Evolutionary conservation across 2,888 invertebrate genomes (phyloP), one percentile per base, ranked within the genome.

Genomic region (Mactromeris polynyma): DNA sequence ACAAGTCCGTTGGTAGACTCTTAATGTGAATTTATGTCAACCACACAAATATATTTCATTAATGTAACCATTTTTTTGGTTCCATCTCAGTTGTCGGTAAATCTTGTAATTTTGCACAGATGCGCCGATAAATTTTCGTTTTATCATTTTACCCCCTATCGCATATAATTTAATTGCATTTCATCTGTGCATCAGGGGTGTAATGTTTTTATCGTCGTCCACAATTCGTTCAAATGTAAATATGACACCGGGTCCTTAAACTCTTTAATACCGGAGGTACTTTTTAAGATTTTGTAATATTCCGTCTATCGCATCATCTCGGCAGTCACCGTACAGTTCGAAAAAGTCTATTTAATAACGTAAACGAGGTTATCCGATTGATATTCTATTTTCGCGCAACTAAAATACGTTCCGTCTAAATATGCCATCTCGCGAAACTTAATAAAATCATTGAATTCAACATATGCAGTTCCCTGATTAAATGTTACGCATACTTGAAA

Each of bases 11-110:
- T 83, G 31, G 69, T 26, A 42, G 38, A 26, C 42, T 31, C 19
- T 36, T 33, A 69, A 73, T 19, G n/a, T 40, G 42, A 40, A 83
- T 83, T 83, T 73, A 69, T 19, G 33, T 40, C 31, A 31, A 69
- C 69, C 69, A 9, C 69, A 69, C 31, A 69, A 69, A 69, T 69
- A 69, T 3, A 14, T 33, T 69, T 69, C 17, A 69, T 31, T 33
- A 31, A 31, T 69, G 31, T 69, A 69, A 33, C 58, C 2, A 31
- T 4, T 69, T 69, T 4, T 31, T 69, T 33, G 31, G 19, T 33
- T 69, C 2, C 11, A 11, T 33, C 33, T 31, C 33, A 69, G 4
- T 1, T 14, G 0, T 7, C 6, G 31, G 17, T 2, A 11, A 69
- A 31, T 33, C 11, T 31, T 33, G 69, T 33, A 31, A 31, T 31